phyloP scores from a whole-genome alignment of 92 coral and sea anemone genomes.

The Palythoa grandiflora region DNA sequence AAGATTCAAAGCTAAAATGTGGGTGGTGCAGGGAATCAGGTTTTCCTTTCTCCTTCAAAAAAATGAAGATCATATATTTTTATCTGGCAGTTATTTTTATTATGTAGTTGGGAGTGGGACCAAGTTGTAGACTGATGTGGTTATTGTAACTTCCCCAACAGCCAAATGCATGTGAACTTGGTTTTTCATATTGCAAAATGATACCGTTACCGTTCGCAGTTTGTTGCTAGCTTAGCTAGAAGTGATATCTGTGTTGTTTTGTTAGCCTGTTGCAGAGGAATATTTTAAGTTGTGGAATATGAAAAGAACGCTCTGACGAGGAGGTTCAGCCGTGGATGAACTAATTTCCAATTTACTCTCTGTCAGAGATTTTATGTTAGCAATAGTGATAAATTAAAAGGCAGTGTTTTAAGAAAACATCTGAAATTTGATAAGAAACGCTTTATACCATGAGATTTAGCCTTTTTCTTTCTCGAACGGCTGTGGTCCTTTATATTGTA shows the following conservation, averaged over 20 bases:
- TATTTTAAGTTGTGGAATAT: neutral
- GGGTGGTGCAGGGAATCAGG: neutral
- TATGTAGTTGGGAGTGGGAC: conserved; percentile 21
- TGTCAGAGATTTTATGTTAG: no score
- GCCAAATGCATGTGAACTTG: neutral
- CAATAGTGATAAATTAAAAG: no score
- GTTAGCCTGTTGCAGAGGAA: neutral
- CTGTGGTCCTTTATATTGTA: no score
- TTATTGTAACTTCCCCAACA: no score
- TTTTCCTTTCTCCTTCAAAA: conserved; percentile 7
- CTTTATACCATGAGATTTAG: no score
- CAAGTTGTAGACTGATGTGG: neutral
- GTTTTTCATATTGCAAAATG: neutral
- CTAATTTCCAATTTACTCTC: no score
- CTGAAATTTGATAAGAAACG: no score
- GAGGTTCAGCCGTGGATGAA: no score
- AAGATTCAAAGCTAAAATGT: no score
- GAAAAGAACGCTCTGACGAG: no score
- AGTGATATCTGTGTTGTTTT: neutral
- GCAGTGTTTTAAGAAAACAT: no score
- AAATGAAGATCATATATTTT: conserved; percentile 19
- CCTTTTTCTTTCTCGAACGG: no score
- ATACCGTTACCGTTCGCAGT: neutral
- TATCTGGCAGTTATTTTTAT: conserved; percentile 7
- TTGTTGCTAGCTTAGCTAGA: neutral